Conservation (phyloP, 2,113 vertebrate species). For the Gnathonemus echidnorhynchus region DNA sequence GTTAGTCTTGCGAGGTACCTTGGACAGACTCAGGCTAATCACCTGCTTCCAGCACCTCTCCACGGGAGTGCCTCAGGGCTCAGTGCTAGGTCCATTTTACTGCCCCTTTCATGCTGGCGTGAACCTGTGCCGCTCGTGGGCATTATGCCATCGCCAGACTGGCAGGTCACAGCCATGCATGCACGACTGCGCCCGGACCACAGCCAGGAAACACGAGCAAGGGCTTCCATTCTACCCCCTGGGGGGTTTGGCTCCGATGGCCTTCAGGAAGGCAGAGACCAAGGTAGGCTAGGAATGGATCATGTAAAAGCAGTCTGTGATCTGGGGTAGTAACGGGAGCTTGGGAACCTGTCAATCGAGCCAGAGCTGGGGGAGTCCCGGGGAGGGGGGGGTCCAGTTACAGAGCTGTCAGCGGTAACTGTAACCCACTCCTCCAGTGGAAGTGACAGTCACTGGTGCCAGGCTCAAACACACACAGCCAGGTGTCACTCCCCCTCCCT, state of each 20-base stretch:
- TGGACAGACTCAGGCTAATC: not conserved
- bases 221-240: not conserved
- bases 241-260: too few relatives aligned
- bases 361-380: not conserved
- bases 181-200: too few relatives aligned
- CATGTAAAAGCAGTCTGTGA: not conserved
- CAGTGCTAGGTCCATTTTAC: not conserved
- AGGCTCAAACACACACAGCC: slow-evolving; percentile 9
- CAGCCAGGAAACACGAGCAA: not conserved
- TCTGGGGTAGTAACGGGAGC: not conserved
- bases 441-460: slow-evolving; percentile 55
- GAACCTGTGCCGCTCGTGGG: not conserved
- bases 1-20: too few relatives aligned
- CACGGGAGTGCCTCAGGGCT: not conserved
- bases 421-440: slow-evolving; percentile 39
- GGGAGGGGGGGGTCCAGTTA: slow-evolving; percentile 31
- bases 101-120: not conserved
- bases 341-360: not conserved
- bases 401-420: slow-evolving; percentile 43
- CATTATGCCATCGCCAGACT: not conserved
- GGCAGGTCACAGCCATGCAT: not conserved
- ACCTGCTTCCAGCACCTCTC: not conserved
- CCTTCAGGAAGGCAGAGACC: not conserved
- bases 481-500: slow-evolving; percentile 12
- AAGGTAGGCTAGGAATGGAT: not conserved